phyloP scores from a whole-genome alignment of 2,113 vertebrate genomes.

The Seriola aureovittata region DNA sequence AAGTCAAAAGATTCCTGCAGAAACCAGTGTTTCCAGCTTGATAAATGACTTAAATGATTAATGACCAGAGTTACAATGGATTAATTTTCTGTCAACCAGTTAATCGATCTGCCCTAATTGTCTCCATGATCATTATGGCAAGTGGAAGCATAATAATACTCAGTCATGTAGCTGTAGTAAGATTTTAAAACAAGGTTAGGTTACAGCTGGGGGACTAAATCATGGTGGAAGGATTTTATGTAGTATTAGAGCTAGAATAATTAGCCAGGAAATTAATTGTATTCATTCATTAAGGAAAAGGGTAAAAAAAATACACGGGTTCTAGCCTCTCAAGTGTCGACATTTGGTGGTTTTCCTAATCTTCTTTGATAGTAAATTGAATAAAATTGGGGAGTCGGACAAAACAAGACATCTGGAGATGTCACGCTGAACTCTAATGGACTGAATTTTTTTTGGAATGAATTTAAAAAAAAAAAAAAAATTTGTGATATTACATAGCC shows the following conservation, averaged over 20 bases:
- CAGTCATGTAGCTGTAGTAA: neutral
- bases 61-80: neutral
- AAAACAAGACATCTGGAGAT: neutral
- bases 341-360: neutral
- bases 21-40: neutral
- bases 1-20: no score
- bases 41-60: neutral
- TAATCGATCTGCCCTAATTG: neutral
- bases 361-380: neutral
- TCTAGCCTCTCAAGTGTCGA: neutral
- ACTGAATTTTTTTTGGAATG: neutral
- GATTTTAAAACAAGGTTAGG: neutral
- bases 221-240: no score
- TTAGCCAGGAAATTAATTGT: neutral
- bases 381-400: neutral
- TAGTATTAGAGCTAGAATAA: no score
- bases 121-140: neutral
- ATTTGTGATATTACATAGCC: no score
- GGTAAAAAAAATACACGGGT: neutral
- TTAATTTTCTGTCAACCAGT: constrained; percentile 4
- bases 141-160: neutral
- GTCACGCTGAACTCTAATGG: neutral
- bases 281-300: neutral
- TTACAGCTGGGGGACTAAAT: neutral
- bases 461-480: no score